Evolutionary conservation across 2,888 invertebrate species (phyloP), one percentile per base, ranked within the genome.

Genomic region (Athalia cordata): DNA sequence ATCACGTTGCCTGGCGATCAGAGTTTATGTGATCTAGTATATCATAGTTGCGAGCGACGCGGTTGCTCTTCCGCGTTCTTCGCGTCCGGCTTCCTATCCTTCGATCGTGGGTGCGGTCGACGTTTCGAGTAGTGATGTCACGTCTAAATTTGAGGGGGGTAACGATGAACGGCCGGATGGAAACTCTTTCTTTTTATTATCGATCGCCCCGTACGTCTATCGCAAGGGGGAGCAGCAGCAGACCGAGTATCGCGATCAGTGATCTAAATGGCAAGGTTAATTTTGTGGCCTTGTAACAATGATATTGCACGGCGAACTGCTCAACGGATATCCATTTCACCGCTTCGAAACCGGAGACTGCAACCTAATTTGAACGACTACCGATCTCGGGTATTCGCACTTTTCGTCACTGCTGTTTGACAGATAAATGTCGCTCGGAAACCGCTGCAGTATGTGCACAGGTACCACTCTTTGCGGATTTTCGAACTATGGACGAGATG

Each of bases 221-320:
- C 29, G 29, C 59, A 47, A 47, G 13, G 5, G 45, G 72, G 45
- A 52, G 45, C 5, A 3, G 43, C 29, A 13, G 8, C 7, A 15
- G 67, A 29, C 9, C 11, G 8, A 49, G 67, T 68, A n/a, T 59
- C 59, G 47, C 72, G 72, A 47, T 72, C 47, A 4, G 59, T 8
- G 59, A 72, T 59, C 77, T 47, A 77, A 77, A 77, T 77, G 70
- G 70, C 77, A 70, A 77, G 77, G 77, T 62, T 61, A 77, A 61
- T 29, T 29, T 29, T 11, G 43, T 7, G 72, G 72, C 72, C 72
- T 72, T 72, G 72, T 72, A 59, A 72, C 59, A 47, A 72, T 9
- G 72, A 70, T 70, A 70, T 70, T 72, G 72, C 72, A 59, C 47
- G 43, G n/a, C 72, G 72, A 45, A 29, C 13, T 72, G 72, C 52